These are phyloP conservation scores for Crax fasciolata DNA, from an alignment of 2,797 vertebrate genomes.

Conservation along the genomic window DNA sequence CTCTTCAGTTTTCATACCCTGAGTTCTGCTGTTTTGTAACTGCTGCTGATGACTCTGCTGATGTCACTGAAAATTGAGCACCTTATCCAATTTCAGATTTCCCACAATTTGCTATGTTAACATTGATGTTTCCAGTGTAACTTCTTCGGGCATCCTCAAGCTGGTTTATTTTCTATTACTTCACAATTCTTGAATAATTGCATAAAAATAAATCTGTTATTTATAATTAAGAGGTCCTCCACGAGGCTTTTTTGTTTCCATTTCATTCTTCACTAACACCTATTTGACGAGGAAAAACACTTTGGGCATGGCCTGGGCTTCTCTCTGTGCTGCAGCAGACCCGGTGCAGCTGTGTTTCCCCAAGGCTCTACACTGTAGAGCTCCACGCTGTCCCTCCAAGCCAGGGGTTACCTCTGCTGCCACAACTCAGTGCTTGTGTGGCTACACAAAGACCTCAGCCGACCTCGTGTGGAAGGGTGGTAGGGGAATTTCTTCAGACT, in stretches of 20 bases:
- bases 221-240: background rate
- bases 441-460: background rate
- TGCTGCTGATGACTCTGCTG: conserved; percentile 9
- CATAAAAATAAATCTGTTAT: conserved; percentile 60
- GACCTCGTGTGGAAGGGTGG: background rate
- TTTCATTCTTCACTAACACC: background rate
- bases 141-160: background rate
- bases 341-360: background rate
- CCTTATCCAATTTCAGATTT: conserved; percentile 19
- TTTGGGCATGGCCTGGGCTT: background rate
- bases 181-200: conserved; percentile 12
- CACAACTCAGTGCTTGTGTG: background rate
- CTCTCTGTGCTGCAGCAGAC: background rate
- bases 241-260: background rate
- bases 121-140: background rate
- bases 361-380: accelerated
- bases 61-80: conserved; percentile 6
- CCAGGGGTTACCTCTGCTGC: background rate
- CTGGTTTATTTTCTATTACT: conserved; percentile 22
- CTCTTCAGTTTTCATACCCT: background rate
- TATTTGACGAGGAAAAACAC: background rate
- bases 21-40: conserved; percentile 1
- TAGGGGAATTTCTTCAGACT: background rate
- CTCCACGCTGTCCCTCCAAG: background rate
- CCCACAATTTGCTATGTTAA: background rate